Evolutionary conservation across 2,113 vertebrate species (phyloP).

Genomic region (Mugil cephalus): DNA sequence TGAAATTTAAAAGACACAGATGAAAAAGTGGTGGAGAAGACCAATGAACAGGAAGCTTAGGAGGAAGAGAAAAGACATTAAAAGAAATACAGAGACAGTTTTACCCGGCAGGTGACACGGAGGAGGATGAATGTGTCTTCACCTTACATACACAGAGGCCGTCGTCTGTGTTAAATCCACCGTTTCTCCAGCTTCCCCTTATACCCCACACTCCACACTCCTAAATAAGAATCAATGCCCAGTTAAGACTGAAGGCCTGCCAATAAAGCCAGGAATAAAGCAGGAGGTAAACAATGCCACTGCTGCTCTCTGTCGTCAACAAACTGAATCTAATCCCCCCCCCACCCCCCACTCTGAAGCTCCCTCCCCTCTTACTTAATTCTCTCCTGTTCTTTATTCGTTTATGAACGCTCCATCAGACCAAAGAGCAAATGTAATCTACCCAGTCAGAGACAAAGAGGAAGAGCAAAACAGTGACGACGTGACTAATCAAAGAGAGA

Average conservation of each 20-base stretch:
- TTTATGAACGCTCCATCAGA: conserved; percentile 61
- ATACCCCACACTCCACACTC: conserved; percentile 21
- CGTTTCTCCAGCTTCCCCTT: conserved; percentile 10
- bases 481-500: conserved; percentile 48
- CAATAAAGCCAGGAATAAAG: conserved; percentile 58
- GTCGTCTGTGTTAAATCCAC: conserved; percentile 31
- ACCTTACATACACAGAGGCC: not conserved
- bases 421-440: conserved; percentile 60
- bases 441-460: conserved; percentile 28
- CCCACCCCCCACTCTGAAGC: conserved; percentile 27
- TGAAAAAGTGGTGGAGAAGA: not conserved
- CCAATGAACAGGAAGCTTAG: too few relatives aligned
- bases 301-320: conserved; percentile 51
- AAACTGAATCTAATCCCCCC: conserved; percentile 61
- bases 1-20: too few relatives aligned
- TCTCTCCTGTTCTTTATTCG: conserved; percentile 37
- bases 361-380: conserved; percentile 48
- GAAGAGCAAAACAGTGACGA: conserved; percentile 36
- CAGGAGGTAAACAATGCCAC: conserved; percentile 67
- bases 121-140: not conserved
- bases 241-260: conserved; percentile 61
- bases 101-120: conserved; percentile 4
- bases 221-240: conserved; percentile 68
- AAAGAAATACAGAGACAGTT: conserved; percentile 1
- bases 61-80: conserved; percentile 11